Base-by-base conservation (phyloP, 2,888 invertebrate species). In the Hirtodrosophila trivittata region DNA sequence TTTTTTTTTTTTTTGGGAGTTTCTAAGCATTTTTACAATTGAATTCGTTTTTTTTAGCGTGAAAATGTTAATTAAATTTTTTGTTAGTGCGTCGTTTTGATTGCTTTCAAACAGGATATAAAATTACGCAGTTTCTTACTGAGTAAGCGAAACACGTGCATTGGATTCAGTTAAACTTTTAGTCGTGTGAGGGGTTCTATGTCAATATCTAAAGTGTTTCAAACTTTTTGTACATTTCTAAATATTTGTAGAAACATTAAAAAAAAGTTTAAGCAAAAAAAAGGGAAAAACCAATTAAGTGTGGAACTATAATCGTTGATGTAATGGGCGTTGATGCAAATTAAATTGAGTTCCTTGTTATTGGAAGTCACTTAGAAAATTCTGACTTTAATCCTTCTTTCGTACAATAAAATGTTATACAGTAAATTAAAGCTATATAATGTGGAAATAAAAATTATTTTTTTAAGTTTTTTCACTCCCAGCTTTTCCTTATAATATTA, bases 41-140 rank as follows among this genome's bases (percentile, higher is more conserved):
- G 39, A 62, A 56, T 30, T 28, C 14, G 18, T 38, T 66, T 58
- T 58, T 45, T 13, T 10, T 14, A 43, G 54, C 49, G 58, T 66
- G 66, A 75, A 85, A 75, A 75, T 78, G 67, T 68, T 81, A 77
- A 84, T 86, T 75, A 68, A 73, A 74, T 66, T 67, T n/a, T 68
- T 66, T 69, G 57, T 67, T 65, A 67, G 39, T 77, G 87, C 75
- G 86, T 60, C 72, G 72, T 81, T 81, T 73, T 52, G 37, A 26
- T 30, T 32, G 57, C 42, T 47, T 37, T 50, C 37, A 43, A 41
- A 35, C 49, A 52, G 42, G 57, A 62, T 60, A 33, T 30, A 41
- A 55, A 55, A 70, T 66, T 56, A 59, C 87, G 87, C 64, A 77
- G 66, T 73, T 73, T 5, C 9, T 6, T 1, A 10, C 4, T n/a